Evolutionary conservation across 2,113 vertebrate genomes (phyloP), one percentile per base, ranked within the genome.

Genomic region (Scartelaos histophorus): DNA sequence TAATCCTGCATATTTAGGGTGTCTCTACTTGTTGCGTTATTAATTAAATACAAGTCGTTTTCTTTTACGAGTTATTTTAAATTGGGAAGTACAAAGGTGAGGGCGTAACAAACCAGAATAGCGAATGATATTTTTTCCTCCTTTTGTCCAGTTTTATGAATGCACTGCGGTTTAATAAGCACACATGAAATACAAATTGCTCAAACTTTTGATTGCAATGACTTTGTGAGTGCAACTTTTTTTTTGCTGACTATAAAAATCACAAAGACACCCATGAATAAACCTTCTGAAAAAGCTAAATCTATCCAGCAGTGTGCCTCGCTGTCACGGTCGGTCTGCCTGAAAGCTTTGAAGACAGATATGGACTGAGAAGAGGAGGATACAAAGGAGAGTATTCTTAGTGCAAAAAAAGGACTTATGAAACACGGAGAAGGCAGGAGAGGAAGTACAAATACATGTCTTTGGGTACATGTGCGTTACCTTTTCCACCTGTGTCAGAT

Each of bases 401-500:
- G 61, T n/a, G 51, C 61, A 38, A 72, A 71, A 38, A 72, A 71
- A 24, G 51, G 70, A 12, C 61, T 73, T 72, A 81, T 85, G 79
- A 76, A 71, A 76, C 82, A 71, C 62, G 75, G 34, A 80, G 74
- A 74, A 25, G 83, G 77, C 77, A 70, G 77, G 74, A 73, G 0
- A 81, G 85, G 54, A 75, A 15, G 71, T 80, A 74, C 64, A 61
- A 61, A 46, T 66, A 46, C 47, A 47, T 24, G 6, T 34, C 9
- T 74, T n/a, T 80, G 71, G 66, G 19, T n/a, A 54, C 64, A 64
- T 80, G 86, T 98, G 13, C n/a, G n/a, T 54, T 98, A 99, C 97
- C 97, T 99, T 98, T 92, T 98, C 97, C 91, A 95, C 95, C 94
- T 96, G 96, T 94, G 95, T 95, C 92, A 96, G 95, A 91, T 98